phyloP scores from a whole-genome alignment of 2,888 invertebrate species.

The Scaptomyza tumidula region DNA sequence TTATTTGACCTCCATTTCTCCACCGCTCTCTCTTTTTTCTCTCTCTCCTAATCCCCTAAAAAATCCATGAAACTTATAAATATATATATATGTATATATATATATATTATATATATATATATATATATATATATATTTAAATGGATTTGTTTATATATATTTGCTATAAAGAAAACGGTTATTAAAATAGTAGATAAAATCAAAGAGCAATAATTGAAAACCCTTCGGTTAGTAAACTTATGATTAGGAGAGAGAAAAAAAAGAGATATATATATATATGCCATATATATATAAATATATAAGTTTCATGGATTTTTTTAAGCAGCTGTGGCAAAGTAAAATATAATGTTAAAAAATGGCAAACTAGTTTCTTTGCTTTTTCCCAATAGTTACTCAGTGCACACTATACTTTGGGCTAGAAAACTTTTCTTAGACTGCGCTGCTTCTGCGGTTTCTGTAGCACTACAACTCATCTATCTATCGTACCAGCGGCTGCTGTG shows the following conservation, averaged over 20 bases:
- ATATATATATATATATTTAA: no score
- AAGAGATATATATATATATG: no score
- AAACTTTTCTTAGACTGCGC: constrained; percentile 43
- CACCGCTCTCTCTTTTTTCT: background rate
- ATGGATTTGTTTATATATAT: no score
- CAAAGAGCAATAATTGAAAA: no score
- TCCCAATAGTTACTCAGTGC: constrained; percentile 45
- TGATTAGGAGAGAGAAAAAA: no score
- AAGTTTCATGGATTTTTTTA: constrained; percentile 32
- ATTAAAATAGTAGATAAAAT: no score
- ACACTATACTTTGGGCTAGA: constrained; percentile 49
- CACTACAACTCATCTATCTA: constrained; percentile 3
- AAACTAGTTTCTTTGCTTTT: constrained; percentile 48
- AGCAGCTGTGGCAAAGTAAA: constrained; percentile 22
- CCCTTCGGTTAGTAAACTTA: no score
- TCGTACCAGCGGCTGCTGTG: constrained; percentile 6
- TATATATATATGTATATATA: no score
- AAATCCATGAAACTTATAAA: no score
- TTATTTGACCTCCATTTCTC: background rate
- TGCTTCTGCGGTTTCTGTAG: constrained; percentile 34
- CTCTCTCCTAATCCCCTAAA: background rate
- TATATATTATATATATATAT: no score
- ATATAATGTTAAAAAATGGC: constrained; percentile 23
- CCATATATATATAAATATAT: no score
- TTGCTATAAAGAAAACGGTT: no score